phyloP scores from a whole-genome alignment of 1,140 invertebrate species.

The Portunus trituberculatus region DNA sequence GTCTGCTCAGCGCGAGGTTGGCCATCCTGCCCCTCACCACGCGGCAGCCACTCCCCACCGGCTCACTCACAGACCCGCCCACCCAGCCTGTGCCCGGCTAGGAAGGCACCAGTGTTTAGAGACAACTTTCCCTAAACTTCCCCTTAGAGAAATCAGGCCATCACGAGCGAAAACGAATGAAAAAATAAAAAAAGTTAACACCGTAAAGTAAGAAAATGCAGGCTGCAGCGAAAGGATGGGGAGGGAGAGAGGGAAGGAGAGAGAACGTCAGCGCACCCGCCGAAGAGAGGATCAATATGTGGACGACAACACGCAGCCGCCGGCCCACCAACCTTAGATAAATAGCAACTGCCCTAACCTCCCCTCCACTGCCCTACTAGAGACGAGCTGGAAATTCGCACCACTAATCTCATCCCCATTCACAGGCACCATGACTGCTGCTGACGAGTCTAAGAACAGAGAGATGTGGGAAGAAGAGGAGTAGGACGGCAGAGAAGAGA shows the following conservation, averaged over 20 bases:
- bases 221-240: background rate
- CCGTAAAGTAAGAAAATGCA: background rate
- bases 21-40: background rate
- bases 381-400: background rate
- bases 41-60: background rate
- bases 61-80: background rate
- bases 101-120: background rate
- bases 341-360: background rate
- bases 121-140: background rate
- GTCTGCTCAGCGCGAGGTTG: background rate
- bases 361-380: background rate
- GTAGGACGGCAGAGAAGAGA: no score
- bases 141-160: background rate
- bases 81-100: background rate
- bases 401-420: background rate
- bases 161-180: background rate
- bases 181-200: background rate
- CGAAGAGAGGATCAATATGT: background rate
- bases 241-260: background rate
- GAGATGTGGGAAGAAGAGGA: background rate
- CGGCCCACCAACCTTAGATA: background rate
- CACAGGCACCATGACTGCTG: background rate
- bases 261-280: background rate
- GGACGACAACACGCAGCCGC: constrained; percentile 5
- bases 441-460: background rate